Conservation (phyloP, 2,113 vertebrate species). For the Pavo muticus region DNA sequence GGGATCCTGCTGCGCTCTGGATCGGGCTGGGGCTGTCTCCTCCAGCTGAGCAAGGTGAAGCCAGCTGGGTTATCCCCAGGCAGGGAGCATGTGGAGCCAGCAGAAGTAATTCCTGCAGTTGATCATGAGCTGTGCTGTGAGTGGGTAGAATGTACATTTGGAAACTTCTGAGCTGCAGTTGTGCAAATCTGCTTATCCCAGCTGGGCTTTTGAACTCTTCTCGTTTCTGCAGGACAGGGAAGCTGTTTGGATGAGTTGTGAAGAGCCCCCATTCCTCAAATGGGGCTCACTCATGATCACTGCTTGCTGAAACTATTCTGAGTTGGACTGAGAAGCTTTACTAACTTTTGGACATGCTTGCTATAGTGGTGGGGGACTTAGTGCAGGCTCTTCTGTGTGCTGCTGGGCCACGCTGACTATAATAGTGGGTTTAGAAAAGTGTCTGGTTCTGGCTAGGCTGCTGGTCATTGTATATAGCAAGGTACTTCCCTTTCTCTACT, state of each 20-base stretch:
- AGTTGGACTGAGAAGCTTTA: not conserved
- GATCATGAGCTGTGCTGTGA: not conserved
- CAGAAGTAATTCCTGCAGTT: not conserved
- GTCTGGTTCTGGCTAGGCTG: not conserved
- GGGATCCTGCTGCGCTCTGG: not conserved
- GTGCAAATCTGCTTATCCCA: not conserved
- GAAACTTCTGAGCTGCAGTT: not conserved
- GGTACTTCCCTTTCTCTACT: not conserved
- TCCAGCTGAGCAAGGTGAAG: not conserved
- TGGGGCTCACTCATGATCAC: not conserved
- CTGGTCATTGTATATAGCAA: not conserved
- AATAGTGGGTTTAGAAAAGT: not conserved
- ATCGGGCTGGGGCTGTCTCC: not conserved
- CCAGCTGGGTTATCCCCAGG: not conserved
- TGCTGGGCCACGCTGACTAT: not conserved
- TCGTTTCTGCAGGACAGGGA: fast-evolving
- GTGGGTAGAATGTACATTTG: not conserved
- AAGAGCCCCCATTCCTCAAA: not conserved
- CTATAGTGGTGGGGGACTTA: not conserved
- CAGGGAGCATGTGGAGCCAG: not conserved
- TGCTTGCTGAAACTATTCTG: not conserved
- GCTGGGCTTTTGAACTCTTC: not conserved
- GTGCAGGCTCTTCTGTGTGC: not conserved
- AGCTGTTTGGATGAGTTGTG: not conserved
- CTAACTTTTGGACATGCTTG: not conserved